Evolutionary conservation across 2,888 invertebrate genomes (phyloP).

Genomic region (Harmothoe impar): DNA sequence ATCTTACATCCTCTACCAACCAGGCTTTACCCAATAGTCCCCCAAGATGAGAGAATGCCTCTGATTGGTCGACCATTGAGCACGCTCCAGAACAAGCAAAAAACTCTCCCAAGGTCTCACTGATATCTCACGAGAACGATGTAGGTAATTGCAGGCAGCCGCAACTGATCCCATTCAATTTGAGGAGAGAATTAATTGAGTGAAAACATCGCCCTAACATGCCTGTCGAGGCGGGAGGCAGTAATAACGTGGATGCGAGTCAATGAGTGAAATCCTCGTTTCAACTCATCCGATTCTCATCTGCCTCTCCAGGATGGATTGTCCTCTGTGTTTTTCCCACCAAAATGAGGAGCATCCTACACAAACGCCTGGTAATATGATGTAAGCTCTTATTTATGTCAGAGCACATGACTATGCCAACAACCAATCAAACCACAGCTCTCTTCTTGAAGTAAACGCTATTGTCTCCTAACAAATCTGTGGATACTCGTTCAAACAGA

Average conservation of each 20-base stretch:
- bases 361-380: neutral
- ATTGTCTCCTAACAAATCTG: neutral
- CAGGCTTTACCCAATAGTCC: too few relatives aligned
- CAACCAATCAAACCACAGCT: neutral
- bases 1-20: neutral
- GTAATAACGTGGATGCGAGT: neutral
- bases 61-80: constrained; percentile 17
- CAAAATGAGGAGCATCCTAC: neutral
- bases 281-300: neutral
- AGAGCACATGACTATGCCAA: neutral
- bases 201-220: neutral
- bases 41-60: neutral
- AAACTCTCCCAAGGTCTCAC: neutral
- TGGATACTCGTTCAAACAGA: neutral
- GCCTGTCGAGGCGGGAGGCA: neutral
- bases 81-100: neutral
- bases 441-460: neutral
- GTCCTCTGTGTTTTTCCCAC: neutral
- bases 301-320: neutral
- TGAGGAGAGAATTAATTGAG: constrained; percentile 25
- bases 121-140: neutral
- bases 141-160: constrained; percentile 20
- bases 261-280: neutral
- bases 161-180: constrained; percentile 19
- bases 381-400: neutral